A percentile compares a stretch with the other conserved stretches of the same genome.
phyloP scores from a whole-genome alignment of 2,797 vertebrate species.

The Paedocypris micromegethes region DNA sequence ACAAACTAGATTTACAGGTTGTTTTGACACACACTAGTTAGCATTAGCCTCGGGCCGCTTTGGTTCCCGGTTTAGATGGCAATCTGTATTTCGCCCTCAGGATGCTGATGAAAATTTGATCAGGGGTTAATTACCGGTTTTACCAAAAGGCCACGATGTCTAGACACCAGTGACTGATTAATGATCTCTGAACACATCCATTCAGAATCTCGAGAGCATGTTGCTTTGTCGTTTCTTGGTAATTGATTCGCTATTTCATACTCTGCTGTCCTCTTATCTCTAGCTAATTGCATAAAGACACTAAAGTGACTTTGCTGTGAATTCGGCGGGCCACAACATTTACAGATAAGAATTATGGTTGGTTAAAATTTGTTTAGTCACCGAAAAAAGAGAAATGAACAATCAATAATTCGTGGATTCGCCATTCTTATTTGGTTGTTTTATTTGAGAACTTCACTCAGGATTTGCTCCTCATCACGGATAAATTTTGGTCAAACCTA shows the following conservation, averaged over 20 bases:
- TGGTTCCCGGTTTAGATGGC: constrained; percentile 26
- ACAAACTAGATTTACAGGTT: constrained; percentile 12
- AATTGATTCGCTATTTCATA: constrained; percentile 39
- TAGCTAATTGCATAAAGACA: constrained; percentile 67
- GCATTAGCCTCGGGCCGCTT: constrained; percentile 16
- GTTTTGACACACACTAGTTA: constrained; percentile 5
- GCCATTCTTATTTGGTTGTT: too few species aligned
- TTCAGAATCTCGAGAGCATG: too few species aligned
- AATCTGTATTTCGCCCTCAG: constrained; percentile 29
- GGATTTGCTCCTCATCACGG: background rate
- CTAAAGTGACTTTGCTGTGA: constrained; percentile 19
- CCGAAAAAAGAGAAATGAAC: too few species aligned
- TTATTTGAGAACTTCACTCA: too few species aligned
- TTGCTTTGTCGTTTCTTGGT: constrained; percentile 39
- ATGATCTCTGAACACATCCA: background rate
- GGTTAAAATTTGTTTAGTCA: too few species aligned
- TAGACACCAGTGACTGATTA: constrained; percentile 28
- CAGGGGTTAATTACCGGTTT: constrained; percentile 45
- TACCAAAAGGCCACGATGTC: constrained; percentile 11
- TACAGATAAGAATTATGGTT: too few species aligned
- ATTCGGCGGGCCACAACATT: too few species aligned
- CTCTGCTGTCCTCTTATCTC: constrained; percentile 55
- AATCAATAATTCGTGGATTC: too few species aligned
- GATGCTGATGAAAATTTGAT: constrained; percentile 44
- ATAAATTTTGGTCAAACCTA: background rate